These are phyloP conservation scores for Notolepis coatsorum DNA, from an alignment of 2,797 vertebrate species.

Conservation along the genomic window DNA sequence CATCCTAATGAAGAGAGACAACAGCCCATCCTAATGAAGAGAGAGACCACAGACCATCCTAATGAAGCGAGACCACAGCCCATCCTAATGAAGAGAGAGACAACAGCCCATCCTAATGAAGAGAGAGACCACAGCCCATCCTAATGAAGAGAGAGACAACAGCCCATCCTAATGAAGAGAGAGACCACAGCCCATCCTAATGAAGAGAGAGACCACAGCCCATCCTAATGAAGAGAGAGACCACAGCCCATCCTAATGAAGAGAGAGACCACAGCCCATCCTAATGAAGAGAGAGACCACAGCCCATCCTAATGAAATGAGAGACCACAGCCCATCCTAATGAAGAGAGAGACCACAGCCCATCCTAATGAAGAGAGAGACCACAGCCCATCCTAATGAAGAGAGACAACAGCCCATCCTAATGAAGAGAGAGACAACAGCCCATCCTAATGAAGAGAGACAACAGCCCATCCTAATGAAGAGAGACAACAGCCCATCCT, in stretches of 20 bases:
- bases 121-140: conserved; percentile 16
- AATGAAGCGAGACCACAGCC: conserved; percentile 11
- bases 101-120: conserved; percentile 16
- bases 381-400: conserved; percentile 20
- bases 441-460: conserved; percentile 15
- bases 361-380: conserved; percentile 11
- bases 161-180: conserved; percentile 20
- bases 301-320: conserved; percentile 20
- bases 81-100: conserved; percentile 11
- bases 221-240: conserved; percentile 11
- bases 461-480: conserved; percentile 21
- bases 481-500: conserved; percentile 15
- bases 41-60: conserved; percentile 14
- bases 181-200: conserved; percentile 16
- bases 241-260: conserved; percentile 16
- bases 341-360: conserved; percentile 11
- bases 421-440: conserved; percentile 8
- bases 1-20: conserved; percentile 7
- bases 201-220: conserved; percentile 11
- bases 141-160: conserved; percentile 2
- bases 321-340: conserved; percentile 16
- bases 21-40: conserved; percentile 22
- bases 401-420: conserved; percentile 15
- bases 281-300: conserved; percentile 2
- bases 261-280: conserved; percentile 16